A percentile compares a stretch with the other conserved stretches of the same genome.
phyloP scores from a whole-genome alignment of 2,888 invertebrate genomes.

The Calameuta pallipes region DNA sequence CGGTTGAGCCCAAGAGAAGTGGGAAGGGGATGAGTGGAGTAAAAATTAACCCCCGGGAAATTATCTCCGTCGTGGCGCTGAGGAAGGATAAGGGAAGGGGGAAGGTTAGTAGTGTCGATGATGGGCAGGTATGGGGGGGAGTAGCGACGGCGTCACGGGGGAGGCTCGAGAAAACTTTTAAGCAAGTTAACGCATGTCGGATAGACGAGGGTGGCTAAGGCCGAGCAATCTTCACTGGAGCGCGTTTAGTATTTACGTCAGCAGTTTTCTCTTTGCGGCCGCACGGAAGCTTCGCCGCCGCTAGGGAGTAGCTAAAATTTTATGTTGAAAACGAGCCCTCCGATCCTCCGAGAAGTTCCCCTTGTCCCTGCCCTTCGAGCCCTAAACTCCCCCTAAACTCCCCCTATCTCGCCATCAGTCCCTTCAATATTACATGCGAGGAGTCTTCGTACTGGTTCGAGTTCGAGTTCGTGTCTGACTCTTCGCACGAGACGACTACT shows the following conservation, averaged over 20 bases:
- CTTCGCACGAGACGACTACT: neutral
- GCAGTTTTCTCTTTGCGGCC: conserved; percentile 22
- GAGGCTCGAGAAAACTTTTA: conserved; percentile 24
- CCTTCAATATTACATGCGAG: neutral
- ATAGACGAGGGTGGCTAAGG: conserved; percentile 17
- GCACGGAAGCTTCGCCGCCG: conserved; percentile 1
- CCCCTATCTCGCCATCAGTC: neutral
- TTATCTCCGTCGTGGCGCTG: neutral
- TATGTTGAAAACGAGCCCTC: neutral
- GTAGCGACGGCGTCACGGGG: neutral
- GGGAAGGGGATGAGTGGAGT: neutral
- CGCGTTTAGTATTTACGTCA: conserved; percentile 28
- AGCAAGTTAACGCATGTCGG: conserved; percentile 27
- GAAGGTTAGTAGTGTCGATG: neutral
- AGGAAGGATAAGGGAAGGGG: neutral
- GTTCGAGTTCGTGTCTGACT: neutral
- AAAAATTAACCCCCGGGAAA: neutral
- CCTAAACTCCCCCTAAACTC: neutral
- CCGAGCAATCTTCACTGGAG: conserved; percentile 18
- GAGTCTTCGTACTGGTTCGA: neutral
- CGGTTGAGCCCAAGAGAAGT: conserved; percentile 21
- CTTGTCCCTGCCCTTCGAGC: neutral
- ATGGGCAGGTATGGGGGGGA: neutral
- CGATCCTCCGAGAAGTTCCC: neutral
- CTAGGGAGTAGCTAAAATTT: conserved; percentile 7